These are phyloP conservation scores for Leptinotarsa lineolata DNA, from an alignment of 1,140 invertebrate genomes.

Conservation along the genomic window DNA sequence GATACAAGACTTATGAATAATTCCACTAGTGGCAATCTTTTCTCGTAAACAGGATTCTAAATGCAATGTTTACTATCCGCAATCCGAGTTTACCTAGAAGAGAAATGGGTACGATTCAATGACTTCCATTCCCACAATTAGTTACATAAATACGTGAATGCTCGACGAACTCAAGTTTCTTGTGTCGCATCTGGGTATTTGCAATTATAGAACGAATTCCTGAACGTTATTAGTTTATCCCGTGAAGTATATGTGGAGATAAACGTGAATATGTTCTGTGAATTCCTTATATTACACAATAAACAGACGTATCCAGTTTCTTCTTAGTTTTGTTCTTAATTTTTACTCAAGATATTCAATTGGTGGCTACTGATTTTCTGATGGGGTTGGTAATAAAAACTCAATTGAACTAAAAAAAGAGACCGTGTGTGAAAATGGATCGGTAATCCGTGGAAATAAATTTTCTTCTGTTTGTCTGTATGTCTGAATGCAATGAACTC, in stretches of 20 bases:
- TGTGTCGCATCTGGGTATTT: background rate
- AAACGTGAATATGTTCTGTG: background rate
- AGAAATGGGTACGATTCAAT: background rate
- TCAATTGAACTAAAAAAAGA: too few species aligned
- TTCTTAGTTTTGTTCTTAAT: too few species aligned
- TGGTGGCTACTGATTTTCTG: too few species aligned
- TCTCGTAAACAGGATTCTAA: background rate
- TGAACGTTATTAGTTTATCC: background rate
- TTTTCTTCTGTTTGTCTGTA: too few species aligned
- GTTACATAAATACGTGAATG: background rate
- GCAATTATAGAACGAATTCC: background rate
- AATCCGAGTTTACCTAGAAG: background rate
- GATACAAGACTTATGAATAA: background rate
- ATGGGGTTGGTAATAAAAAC: too few species aligned
- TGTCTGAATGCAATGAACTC: too few species aligned
- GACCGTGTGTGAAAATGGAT: too few species aligned
- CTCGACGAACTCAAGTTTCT: constrained; percentile 1
- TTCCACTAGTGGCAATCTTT: background rate
- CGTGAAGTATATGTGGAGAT: background rate
- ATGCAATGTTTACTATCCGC: background rate
- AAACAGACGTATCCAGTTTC: background rate
- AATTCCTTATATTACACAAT: background rate
- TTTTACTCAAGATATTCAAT: too few species aligned
- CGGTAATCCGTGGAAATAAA: too few species aligned
- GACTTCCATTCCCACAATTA: constrained; percentile 8